These are phyloP conservation scores for Callitettix versicolor DNA, from an alignment of 1,140 invertebrate species.

Conservation along the genomic window DNA sequence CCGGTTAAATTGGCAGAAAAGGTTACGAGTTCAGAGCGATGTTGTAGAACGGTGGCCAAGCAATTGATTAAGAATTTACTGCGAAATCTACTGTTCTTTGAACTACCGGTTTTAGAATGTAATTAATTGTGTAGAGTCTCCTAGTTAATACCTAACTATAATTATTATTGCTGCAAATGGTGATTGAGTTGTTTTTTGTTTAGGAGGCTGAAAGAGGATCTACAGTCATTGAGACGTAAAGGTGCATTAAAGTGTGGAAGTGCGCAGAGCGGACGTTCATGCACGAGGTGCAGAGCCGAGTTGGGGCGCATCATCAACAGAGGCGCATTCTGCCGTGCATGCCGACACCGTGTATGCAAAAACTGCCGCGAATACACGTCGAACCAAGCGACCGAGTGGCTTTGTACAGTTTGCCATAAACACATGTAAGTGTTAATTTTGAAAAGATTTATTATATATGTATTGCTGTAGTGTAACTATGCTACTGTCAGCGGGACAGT, in stretches of 20 bases:
- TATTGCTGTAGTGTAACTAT: no score
- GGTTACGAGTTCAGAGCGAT: no score
- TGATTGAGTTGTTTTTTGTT: constrained; percentile 19
- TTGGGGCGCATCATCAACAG: constrained; percentile 65
- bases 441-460: no score
- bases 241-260: constrained; percentile 39
- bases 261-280: constrained; percentile 33
- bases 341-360: constrained; percentile 60
- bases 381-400: constrained; percentile 48
- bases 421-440: constrained; percentile 54
- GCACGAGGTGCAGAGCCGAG: constrained; percentile 54
- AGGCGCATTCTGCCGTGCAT: constrained; percentile 55
- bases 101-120: no score
- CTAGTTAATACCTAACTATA: no score
- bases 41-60: no score
- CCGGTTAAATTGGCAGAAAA: no score
- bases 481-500: no score
- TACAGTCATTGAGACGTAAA: constrained; percentile 45
- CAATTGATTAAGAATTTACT: no score
- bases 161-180: no score
- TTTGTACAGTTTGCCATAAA: constrained; percentile 62
- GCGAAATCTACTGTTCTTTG: no score
- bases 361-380: constrained; percentile 53
- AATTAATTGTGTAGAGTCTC: no score
- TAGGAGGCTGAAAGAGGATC: constrained; percentile 53